A percentile compares a stretch with the other conserved stretches of the same genome.
Conservation (phyloP, 2,888 invertebrate species). For the Dromius quadrimaculatus region DNA sequence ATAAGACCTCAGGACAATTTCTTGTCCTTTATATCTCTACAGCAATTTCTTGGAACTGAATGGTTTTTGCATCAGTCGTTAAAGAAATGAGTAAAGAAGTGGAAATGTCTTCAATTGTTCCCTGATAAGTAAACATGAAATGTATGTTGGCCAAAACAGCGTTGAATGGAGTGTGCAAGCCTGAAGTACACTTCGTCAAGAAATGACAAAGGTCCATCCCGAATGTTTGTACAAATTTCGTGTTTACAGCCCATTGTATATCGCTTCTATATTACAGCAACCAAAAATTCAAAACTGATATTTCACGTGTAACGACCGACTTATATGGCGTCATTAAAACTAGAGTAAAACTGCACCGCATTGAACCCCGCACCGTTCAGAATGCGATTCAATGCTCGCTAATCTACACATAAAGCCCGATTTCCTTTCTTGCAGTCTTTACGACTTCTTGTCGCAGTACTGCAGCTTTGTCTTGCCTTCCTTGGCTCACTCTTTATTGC, state of each 20-base stretch:
- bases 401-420: conserved; percentile 52
- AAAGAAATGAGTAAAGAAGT: too few species aligned
- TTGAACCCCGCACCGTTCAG: conserved; percentile 11
- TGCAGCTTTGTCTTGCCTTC: conserved; percentile 57
- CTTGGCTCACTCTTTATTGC: conserved; percentile 58
- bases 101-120: too few species aligned
- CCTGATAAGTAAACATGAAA: too few species aligned
- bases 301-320: conserved; percentile 12
- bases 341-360: conserved; percentile 15
- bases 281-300: conserved; percentile 22
- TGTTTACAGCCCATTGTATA: not conserved
- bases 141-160: too few species aligned
- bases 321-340: conserved; percentile 9
- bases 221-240: too few species aligned
- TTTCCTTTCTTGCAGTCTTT: conserved; percentile 53
- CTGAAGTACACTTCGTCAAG: too few species aligned
- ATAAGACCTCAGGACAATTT: too few species aligned
- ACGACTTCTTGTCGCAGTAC: conserved; percentile 59
- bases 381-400: conserved; percentile 42
- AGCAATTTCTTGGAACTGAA: too few species aligned
- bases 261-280: not conserved
- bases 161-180: too few species aligned
- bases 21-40: too few species aligned
- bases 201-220: too few species aligned
- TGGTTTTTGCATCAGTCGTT: too few species aligned